Evolutionary conservation across 2,113 vertebrate genomes (phyloP), one percentile per base, ranked within the genome.

Genomic region (Callipepla squamata): DNA sequence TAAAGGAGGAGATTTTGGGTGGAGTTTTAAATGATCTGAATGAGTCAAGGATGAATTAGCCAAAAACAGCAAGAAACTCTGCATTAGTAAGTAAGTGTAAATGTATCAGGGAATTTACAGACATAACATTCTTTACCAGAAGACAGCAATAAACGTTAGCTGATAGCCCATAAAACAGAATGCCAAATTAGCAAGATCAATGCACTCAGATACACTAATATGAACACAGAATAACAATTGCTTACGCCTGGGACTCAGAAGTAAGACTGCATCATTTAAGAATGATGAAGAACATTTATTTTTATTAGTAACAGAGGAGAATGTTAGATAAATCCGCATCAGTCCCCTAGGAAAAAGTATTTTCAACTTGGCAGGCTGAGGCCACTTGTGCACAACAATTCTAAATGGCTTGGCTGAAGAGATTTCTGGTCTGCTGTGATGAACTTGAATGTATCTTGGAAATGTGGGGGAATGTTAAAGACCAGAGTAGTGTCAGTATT

Each of bases 261-360:
- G 83, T 84, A 44, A 92, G 83, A 72, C 57, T 88, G 66, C 73
- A 81, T 47, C 65, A 89, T 80, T 48, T 86, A 78, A 81, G 30
- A 92, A 92, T 65, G 26, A 55, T 65, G 73, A 93, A 92, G 79
- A 93, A 79, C 77, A 68, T 77, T 79, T 90, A 32, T 44, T 57
- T 95, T 92, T 93, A 95, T 90, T 94, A 86, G 69, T 38, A 95
- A 90, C 92, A 90, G 92, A 96, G 93, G 66, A 93, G 59, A 40
- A 89, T 68, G 66, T 23, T 81, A 48, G 86, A 92, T 79, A 89
- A 94, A 95, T 87, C 89, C 69, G 61, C 66, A 94, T 76, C 83
- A 45, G 83, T 76, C 92, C 69, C 92, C 44, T 86, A 94, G 88
- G 94, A 96, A 47, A 26, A 62, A 92, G 77, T 38, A 45, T 18